Percentiles rank a stretch among this genome's conserved stretches.
phyloP scores from a whole-genome alignment of 2,888 invertebrate species.

The Mythimna pallens region DNA sequence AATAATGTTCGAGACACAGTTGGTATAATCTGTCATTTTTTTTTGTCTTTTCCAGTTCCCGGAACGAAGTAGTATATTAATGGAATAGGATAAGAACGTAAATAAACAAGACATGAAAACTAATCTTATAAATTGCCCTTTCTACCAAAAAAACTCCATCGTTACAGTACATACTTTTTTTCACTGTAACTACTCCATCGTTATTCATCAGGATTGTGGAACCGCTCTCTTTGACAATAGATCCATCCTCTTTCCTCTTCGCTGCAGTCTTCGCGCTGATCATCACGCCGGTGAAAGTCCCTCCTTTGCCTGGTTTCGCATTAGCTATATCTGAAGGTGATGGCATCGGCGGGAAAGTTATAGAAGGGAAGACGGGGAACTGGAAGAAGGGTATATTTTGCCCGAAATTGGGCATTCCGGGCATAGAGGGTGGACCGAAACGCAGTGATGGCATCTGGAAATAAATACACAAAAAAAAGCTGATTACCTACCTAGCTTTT shows the following conservation, averaged over 20 bases:
- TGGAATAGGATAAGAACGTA: neutral
- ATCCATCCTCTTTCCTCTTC: slow-evolving; percentile 37
- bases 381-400: slow-evolving; percentile 10
- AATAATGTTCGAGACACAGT: too few relatives aligned
- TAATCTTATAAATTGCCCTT: neutral
- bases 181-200: slow-evolving; percentile 47
- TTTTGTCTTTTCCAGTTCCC: too few relatives aligned
- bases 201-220: slow-evolving; percentile 40
- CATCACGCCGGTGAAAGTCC: slow-evolving; percentile 66
- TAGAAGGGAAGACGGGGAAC: slow-evolving; percentile 15
- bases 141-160: neutral
- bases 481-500: neutral
- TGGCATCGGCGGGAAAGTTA: slow-evolving; percentile 61
- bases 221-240: slow-evolving; percentile 18
- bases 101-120: neutral
- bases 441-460: slow-evolving; percentile 59
- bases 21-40: too few relatives aligned
- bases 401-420: slow-evolving; percentile 11
- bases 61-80: too few relatives aligned
- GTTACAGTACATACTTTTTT: slow-evolving; percentile 51
- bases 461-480: neutral
- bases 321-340: slow-evolving; percentile 67
- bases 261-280: slow-evolving; percentile 53
- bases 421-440: slow-evolving; percentile 23
- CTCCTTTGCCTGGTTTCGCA: slow-evolving; percentile 60